Evolutionary conservation across 2,797 vertebrate genomes (phyloP).

Genomic region (Labeo calbasu): DNA sequence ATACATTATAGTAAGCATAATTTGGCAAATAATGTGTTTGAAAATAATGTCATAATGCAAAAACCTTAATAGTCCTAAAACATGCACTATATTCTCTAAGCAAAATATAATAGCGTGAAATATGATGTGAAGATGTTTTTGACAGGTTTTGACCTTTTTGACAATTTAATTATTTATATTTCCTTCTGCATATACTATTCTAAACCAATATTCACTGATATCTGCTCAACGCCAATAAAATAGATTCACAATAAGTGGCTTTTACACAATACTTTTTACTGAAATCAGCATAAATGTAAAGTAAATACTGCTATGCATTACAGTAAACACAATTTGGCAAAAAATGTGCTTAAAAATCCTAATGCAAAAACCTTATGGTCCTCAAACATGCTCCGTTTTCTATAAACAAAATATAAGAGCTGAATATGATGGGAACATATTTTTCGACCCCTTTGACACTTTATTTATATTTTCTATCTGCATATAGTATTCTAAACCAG

Average conservation of each 20-base stretch:
- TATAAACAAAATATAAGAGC: neutral
- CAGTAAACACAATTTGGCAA: neutral
- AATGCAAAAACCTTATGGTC: neutral
- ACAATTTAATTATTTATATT: neutral
- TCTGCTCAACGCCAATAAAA: neutral
- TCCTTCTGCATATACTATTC: neutral
- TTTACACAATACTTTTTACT: neutral
- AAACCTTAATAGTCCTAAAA: no score
- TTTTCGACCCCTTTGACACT: neutral
- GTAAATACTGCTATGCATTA: neutral
- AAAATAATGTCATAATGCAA: no score
- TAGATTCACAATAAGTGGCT: neutral
- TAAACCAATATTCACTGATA: neutral
- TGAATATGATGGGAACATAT: neutral
- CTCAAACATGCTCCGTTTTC: neutral
- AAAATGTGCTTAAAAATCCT: neutral
- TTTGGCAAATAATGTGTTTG: no score
- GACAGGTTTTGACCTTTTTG: neutral
- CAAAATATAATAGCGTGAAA: neutral
- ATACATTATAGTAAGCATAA: no score
- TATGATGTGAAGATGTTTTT: neutral
- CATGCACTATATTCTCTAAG: neutral
- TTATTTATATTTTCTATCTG: neutral
- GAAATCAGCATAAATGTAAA: neutral
- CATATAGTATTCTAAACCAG: neutral